Evolutionary conservation across 2,113 vertebrate species (phyloP).

Genomic region (Upupa epops): DNA sequence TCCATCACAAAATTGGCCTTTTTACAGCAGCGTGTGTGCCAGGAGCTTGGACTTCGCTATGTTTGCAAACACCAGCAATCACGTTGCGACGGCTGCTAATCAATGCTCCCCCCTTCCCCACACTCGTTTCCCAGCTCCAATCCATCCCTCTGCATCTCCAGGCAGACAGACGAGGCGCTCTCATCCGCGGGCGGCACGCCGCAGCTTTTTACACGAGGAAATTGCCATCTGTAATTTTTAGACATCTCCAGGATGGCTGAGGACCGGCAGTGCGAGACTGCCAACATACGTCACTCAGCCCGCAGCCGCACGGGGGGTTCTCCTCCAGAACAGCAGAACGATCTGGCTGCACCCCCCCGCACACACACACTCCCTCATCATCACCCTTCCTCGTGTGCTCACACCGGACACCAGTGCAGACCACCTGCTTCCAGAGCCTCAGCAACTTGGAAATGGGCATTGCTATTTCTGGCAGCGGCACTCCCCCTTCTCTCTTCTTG

Average conservation of each 20-base stretch:
- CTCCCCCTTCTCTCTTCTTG: neutral
- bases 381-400: fast-evolving
- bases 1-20: neutral
- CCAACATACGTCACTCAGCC: fast-evolving
- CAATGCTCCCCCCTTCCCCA: fast-evolving
- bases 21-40: neutral
- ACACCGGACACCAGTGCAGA: neutral
- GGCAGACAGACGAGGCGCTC: neutral
- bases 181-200: neutral
- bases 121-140: no score
- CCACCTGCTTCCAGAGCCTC: neutral
- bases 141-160: neutral
- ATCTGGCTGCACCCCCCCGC: fast-evolving
- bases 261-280: neutral
- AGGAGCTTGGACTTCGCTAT: neutral
- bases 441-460: fast-evolving
- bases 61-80: neutral
- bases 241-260: neutral
- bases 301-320: neutral
- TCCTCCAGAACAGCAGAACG: fast-evolving
- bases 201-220: neutral
- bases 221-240: neutral
- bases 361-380: no score
- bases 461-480: neutral
- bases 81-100: fast-evolving